Percentiles rank a stretch among this genome's conserved stretches.
phyloP scores from a whole-genome alignment of 2,113 vertebrate genomes.

The Sphaerodactylus townsendi region DNA sequence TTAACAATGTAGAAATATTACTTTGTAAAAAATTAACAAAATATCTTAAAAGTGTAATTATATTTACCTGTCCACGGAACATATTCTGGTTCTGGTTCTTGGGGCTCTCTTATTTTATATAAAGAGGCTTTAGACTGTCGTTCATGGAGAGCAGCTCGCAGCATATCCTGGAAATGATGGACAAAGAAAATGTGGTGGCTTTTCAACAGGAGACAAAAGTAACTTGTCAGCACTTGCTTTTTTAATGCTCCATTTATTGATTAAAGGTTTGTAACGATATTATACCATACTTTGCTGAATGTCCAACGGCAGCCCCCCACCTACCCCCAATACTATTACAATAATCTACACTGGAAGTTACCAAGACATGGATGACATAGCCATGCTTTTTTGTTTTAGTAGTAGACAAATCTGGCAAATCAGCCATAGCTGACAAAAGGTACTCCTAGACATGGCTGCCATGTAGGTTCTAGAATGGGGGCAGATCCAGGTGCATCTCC shows the following conservation, averaged over 20 bases:
- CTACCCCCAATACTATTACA: too few species aligned
- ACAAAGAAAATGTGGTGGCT: background rate
- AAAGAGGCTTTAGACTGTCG: conserved; percentile 83
- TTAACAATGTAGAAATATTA: background rate
- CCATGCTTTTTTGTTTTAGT: too few species aligned
- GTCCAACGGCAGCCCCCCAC: too few species aligned
- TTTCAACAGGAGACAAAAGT: background rate
- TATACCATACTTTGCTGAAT: too few species aligned
- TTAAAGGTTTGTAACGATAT: too few species aligned
- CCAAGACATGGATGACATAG: too few species aligned
- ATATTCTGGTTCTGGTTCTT: conserved; percentile 84
- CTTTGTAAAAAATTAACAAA: background rate
- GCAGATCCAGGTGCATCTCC: too few species aligned
- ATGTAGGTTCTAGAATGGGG: too few species aligned
- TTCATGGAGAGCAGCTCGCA: conserved; percentile 89
- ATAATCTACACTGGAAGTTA: too few species aligned
- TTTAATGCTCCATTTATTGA: background rate
- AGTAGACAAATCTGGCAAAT: too few species aligned
- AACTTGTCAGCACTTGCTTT: background rate
- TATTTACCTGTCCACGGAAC: conserved; percentile 94
- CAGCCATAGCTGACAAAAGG: too few species aligned
- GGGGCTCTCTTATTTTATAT: conserved; percentile 81
- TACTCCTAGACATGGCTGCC: too few species aligned
- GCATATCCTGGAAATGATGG: conserved; percentile 82
- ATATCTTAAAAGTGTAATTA: background rate